Base-by-base conservation (phyloP, 2,797 vertebrate genomes). In the Enteromius viviparus region DNA sequence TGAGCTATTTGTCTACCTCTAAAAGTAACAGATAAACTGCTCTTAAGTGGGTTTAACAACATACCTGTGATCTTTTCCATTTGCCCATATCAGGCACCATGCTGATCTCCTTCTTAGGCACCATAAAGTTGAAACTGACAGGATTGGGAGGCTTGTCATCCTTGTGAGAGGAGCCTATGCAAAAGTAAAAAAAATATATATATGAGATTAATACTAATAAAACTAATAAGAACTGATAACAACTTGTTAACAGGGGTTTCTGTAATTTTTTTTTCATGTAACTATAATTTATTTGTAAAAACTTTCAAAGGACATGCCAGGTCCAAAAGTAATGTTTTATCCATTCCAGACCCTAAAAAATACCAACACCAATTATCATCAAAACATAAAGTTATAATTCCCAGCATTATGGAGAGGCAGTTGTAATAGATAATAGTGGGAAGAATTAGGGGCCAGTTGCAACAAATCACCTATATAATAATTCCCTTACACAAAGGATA, bases 51-150 rank as follows among this genome's bases (percentile, higher is more conserved):
- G 21, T 42, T 58, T n/a, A 19, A 17, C 45, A 40, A 42, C 80
- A n/a, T 77, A 97, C 93, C 94, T 98, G 97, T 66, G 98, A 99
- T 11, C 96, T 92, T 80, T 97, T 99, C 98, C 98, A 99, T 89
- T 99, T 99, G 83, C 94, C 95, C 98, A 99, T 99, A 90, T 99
- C 97, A 0, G 96, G 94, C 60, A 98, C 96, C 90, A 96, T 95
- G 78, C 95, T 96, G 90, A 99, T 99, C 91, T 99, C 98, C 89
- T 98, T 99, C 90, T 93, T 97, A 26, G 98, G 98, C 71, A 98
- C 87, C 91, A 96, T 94, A 90, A 96, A 99, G 90, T 75, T 92
- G 84, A 92, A 91, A 66, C 87, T 88, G 80, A 88, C 70, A 26
- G 89, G 84, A 34, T 62, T 81, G 32, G 94, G 87, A 88, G 91